Percentiles rank a stretch among this genome's conserved stretches.
Evolutionary conservation across 1,140 invertebrate species (phyloP).

Genomic region (Psix sp.): DNA sequence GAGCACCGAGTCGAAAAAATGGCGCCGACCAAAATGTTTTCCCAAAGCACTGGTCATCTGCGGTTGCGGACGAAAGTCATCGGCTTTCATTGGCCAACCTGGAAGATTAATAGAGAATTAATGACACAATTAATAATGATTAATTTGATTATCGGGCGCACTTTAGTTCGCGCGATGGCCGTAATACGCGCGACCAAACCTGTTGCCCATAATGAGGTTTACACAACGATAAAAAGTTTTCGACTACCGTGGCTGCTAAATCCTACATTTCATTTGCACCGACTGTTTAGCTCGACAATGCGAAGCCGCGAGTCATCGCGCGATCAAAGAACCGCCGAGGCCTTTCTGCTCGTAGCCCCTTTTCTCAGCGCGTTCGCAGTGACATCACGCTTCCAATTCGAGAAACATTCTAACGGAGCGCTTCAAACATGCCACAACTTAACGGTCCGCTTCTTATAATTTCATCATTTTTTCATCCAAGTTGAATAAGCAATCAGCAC

Average conservation of each 20-base stretch:
- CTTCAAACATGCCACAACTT: constrained; percentile 9
- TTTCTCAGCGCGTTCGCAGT: constrained; percentile 29
- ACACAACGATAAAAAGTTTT: constrained; percentile 68
- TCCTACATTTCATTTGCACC: constrained; percentile 67
- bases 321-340: constrained; percentile 71
- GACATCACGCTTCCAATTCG: constrained; percentile 57
- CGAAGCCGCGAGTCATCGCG: constrained; percentile 70
- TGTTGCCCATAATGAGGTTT: constrained; percentile 70
- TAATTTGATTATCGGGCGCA: constrained; percentile 32
- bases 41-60: too few species aligned
- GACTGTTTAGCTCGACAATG: constrained; percentile 71
- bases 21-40: too few species aligned
- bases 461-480: constrained; percentile 33
- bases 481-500: constrained; percentile 46
- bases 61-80: too few species aligned
- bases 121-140: constrained; percentile 34
- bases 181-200: constrained; percentile 57
- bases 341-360: constrained; percentile 47
- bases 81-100: too few species aligned
- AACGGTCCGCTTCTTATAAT: constrained; percentile 47
- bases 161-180: constrained; percentile 18
- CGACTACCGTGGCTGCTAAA: constrained; percentile 64
- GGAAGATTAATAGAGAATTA: constrained; percentile 12
- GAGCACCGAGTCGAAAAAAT: too few species aligned
- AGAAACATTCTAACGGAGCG: constrained; percentile 47